Base-by-base conservation (phyloP, 2,888 invertebrate genomes). In the Volucella bombylans region DNA sequence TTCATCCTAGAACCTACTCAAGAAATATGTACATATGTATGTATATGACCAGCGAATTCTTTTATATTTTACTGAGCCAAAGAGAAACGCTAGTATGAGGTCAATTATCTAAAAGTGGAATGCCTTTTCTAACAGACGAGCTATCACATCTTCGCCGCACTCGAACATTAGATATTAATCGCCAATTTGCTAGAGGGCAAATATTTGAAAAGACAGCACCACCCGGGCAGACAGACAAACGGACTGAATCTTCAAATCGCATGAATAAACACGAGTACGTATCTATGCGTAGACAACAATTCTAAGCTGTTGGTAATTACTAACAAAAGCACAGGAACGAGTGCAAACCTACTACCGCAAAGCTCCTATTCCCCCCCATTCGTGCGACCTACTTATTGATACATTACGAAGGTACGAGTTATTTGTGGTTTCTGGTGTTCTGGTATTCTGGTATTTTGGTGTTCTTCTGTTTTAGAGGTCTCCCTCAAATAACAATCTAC, bases 121-220 rank as follows among this genome's bases (percentile, higher is more conserved):
- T 41, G 59, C 18, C 39, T 18, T 50, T 14, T 50, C 14, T 10
- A 18, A 31, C n/a, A 3, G 23, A 8, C 57, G 18, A 23, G 31
- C 65, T 62, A 62, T 54, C 52, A 62, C 31, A 49, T 54, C 62
- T 45, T 45, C 62, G 14, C 41, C 41, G 31, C 6, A 6, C 31
- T 31, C 6, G n/a, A 43, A 43, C 14, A 49, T 23, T 64, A 65
- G 55, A 57, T 57, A 65, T 49, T 57, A 74, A 67, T 76, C 67
- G 31, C n/a, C 18, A 4, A 31, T 23, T 9, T 15, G 52, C 76
- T 59, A 9, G 15, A 14, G 76, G 76, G 67, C 52, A 76, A 76
- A 76, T 76, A 76, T 76, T 76, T 76, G 67, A 45, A 67, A 67
- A 76, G 59, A 59, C 67, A 72, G 6, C 6, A 38, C 72, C 59